phyloP scores from a whole-genome alignment of 2,797 vertebrate genomes.

The Acanthis flammea region DNA sequence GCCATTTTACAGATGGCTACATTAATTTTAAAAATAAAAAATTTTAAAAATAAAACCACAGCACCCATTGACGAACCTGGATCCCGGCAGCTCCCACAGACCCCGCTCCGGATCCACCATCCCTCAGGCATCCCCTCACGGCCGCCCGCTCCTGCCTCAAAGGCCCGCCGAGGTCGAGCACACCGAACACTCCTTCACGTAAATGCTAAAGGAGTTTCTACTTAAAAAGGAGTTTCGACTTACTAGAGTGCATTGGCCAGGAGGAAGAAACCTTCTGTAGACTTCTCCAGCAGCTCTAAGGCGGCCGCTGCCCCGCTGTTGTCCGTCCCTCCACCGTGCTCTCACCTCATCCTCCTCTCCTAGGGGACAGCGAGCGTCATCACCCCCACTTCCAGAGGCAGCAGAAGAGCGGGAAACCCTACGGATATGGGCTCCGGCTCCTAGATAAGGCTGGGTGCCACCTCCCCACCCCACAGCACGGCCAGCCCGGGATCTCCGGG shows the following conservation, averaged over 20 bases:
- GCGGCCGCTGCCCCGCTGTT: rapidly evolving
- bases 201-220: not conserved
- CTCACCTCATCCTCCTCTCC: not conserved
- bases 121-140: not conserved
- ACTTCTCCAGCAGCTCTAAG: too few species aligned
- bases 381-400: not conserved
- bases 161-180: not conserved
- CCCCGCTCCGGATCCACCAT: rapidly evolving
- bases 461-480: not conserved
- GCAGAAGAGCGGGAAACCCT: not conserved
- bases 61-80: not conserved
- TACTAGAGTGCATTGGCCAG: too few species aligned
- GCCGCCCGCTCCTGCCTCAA: not conserved
- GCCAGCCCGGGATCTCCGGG: not conserved
- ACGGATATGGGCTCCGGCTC: rapidly evolving
- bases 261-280: not conserved
- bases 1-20: not conserved
- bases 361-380: rapidly evolving
- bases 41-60: not conserved
- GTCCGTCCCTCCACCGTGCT: not conserved
- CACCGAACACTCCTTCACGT: rapidly evolving
- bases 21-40: too few species aligned
- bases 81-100: not conserved
- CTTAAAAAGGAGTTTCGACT: not conserved
- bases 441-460: not conserved